These are phyloP conservation scores for Mastomys coucha DNA, from an alignment of 2,113 vertebrate genomes.

Conservation along the genomic window DNA sequence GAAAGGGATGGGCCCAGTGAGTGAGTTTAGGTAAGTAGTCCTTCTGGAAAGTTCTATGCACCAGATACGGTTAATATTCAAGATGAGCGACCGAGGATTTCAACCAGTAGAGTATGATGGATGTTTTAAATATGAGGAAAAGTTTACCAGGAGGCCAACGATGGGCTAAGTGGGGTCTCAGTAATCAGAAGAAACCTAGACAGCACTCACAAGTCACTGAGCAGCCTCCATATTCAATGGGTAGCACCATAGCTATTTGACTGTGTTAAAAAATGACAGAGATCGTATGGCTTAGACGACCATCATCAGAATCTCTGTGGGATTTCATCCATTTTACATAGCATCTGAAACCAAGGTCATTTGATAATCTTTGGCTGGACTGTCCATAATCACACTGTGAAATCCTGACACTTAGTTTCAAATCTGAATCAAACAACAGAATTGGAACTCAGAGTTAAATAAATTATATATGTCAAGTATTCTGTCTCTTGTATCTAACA, in stretches of 20 bases:
- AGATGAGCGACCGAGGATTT: not conserved
- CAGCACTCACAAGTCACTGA: not conserved
- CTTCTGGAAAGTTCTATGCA: not conserved
- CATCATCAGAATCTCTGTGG: not conserved
- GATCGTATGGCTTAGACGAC: not conserved
- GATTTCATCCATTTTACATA: not conserved
- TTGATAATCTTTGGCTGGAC: not conserved
- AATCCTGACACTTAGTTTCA: constrained; percentile 18
- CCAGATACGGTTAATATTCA: constrained; percentile 21
- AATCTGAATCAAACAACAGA: constrained; percentile 39
- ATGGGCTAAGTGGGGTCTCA: not conserved
- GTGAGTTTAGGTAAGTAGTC: not conserved
- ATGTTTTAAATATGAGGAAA: not conserved
- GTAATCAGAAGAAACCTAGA: not conserved
- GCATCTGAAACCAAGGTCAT: constrained; percentile 15
- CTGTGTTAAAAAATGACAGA: not conserved
- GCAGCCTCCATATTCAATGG: constrained; percentile 14
- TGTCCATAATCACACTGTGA: constrained; percentile 25
- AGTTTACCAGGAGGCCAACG: not conserved
- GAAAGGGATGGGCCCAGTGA: not conserved
- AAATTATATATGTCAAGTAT: not conserved
- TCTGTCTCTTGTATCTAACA: constrained; percentile 20
- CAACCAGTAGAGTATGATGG: not conserved
- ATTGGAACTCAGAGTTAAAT: constrained; percentile 28
- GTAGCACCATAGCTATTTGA: not conserved